Percentiles rank a stretch among this genome's conserved stretches.
phyloP scores from a whole-genome alignment of 2,797 vertebrate genomes.

The Parauchenoglanis ngamensis region DNA sequence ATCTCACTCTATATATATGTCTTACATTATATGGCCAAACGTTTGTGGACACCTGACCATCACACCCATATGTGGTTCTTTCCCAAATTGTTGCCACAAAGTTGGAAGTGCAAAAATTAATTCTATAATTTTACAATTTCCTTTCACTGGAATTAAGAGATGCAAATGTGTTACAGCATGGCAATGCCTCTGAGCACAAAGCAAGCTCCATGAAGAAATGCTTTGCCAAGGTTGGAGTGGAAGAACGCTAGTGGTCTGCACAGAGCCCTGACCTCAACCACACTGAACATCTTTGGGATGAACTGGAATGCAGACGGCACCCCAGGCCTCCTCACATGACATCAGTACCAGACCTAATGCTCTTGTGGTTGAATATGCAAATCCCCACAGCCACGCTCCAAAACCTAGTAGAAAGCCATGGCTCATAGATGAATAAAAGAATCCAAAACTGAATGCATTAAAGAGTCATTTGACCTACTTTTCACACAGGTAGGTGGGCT shows the following conservation, averaged over 20 bases:
- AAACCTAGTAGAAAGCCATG: neutral
- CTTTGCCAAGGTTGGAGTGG: neutral
- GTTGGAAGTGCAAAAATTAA: neutral
- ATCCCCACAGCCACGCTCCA: neutral
- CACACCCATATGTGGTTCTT: neutral
- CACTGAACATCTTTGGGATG: neutral
- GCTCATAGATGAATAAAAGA: neutral
- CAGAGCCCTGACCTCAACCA: neutral
- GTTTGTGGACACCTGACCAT: neutral
- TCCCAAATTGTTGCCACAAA: neutral
- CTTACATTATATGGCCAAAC: neutral
- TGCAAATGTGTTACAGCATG: neutral
- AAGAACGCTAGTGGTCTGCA: neutral
- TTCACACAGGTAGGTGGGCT: conserved; percentile 87
- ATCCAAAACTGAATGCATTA: neutral
- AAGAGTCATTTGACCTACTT: conserved; percentile 70
- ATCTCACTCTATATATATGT: neutral
- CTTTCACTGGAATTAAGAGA: neutral
- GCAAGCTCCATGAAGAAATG: no score
- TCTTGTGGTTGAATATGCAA: neutral
- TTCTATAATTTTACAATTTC: neutral
- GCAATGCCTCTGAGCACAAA: neutral
- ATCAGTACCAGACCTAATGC: neutral
- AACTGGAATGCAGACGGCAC: neutral
- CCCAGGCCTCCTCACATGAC: neutral